Percentiles rank a stretch among this genome's conserved stretches.
phyloP scores from a whole-genome alignment of 30 jellyfish, hydroid and myxozoan genomes.

The Aurelia coerulea region DNA sequence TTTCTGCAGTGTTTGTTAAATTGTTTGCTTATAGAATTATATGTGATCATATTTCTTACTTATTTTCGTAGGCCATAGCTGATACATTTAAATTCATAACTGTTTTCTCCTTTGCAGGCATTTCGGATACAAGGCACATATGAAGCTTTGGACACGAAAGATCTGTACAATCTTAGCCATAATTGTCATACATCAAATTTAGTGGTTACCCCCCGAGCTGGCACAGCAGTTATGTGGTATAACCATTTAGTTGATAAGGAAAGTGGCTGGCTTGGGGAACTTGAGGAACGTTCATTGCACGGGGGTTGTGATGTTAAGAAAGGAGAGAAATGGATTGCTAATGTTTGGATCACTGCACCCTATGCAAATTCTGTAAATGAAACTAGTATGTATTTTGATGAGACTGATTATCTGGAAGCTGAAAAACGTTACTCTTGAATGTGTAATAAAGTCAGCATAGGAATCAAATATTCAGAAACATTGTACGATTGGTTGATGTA shows the following conservation, averaged over 20 bases:
- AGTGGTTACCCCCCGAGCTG: constrained; percentile 85
- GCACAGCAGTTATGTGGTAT: constrained; percentile 96
- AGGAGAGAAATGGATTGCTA: constrained; percentile 99
- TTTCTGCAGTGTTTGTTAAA: too few species aligned
- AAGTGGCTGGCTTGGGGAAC: constrained; percentile 95
- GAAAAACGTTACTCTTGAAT: constrained; percentile 32
- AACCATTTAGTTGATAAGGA: constrained; percentile 86
- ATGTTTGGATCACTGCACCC: constrained; percentile 97
- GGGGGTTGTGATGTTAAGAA: constrained; percentile 99
- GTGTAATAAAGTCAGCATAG: not conserved
- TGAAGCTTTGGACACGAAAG: constrained; percentile 61
- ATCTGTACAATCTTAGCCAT: constrained; percentile 81
- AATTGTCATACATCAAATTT: constrained; percentile 85
- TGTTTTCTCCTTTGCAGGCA: constrained; percentile 20
- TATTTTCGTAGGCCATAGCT: too few species aligned
- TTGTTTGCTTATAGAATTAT: too few species aligned
- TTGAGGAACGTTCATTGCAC: constrained; percentile 87
- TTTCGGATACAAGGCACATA: constrained; percentile 25
- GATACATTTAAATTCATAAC: not conserved
- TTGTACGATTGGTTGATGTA: not conserved
- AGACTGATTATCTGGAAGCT: constrained; percentile 73
- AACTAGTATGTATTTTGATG: constrained; percentile 87
- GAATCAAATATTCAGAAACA: not conserved
- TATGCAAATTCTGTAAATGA: constrained; percentile 65
- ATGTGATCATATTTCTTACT: too few species aligned